Evolutionary conservation across 2,113 vertebrate genomes (phyloP), one percentile per base, ranked within the genome.

Genomic region (Oryzias curvinotus): DNA sequence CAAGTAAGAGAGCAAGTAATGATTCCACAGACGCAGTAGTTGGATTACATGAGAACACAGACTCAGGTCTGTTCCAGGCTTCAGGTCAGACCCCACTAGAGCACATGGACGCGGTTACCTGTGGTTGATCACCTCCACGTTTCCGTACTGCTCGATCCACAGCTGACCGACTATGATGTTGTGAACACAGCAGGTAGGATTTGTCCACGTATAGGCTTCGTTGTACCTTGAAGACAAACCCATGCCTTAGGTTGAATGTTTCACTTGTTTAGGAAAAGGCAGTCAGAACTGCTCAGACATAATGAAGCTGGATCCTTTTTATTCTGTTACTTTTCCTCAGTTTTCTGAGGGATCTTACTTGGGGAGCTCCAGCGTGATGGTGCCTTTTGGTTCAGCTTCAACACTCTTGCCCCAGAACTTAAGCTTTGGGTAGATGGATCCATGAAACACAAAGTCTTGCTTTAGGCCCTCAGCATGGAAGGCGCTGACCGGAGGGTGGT

Each of bases 341-440:
- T 17, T 42, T 2, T 3, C 41, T 4, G 47, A 65, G 50, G 26
- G 23, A 13, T 90, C 93, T 93, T 91, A 98, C 97, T 95, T 95
- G 58, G 95, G 94, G 50, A 99, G 94, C 85, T 99, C 96, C 85
- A 99, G 87, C n/a, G 97, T 99, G 88, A 99, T 98, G 7, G 89
- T 92, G 64, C 97, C 97, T 88, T 94, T 98, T 0, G 97, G 97
- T 68, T 99, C 97, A 0, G 97, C 97, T 89, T 99, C 96, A 62
- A 99, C 96, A 0, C 97, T 99, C 84, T 99, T 99, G 4, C 97
- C 97, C 97, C 97, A 98, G 86, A 99, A 99, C 81, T 98, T 99
- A 30, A 99, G 95, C 89, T 98, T 99, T 49, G 97, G 97, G 74
- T 98, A 98, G 81, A 99, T 96, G 28, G 97, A 99, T 54, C 97